phyloP scores from a whole-genome alignment of 2,113 vertebrate genomes.

The Channa maculata region DNA sequence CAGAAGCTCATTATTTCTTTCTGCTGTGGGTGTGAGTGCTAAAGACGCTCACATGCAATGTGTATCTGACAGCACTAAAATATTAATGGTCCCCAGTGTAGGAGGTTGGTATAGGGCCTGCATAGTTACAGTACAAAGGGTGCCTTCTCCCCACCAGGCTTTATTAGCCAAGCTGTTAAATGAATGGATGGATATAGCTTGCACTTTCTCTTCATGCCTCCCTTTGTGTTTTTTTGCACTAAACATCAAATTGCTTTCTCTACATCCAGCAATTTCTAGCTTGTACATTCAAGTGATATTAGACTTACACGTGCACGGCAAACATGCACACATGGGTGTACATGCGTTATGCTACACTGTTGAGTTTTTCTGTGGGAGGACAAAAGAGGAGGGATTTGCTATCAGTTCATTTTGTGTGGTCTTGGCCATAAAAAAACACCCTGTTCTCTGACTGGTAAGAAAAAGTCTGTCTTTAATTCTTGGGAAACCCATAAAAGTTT shows the following conservation, averaged over 20 bases:
- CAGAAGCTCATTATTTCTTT: constrained; percentile 84
- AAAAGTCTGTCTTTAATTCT: constrained; percentile 96
- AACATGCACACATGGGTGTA: neutral
- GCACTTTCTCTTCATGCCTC: constrained; percentile 44
- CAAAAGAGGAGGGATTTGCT: constrained; percentile 81
- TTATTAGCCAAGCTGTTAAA: constrained; percentile 79
- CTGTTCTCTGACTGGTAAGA: constrained; percentile 90
- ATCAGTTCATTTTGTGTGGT: constrained; percentile 97
- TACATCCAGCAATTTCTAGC: constrained; percentile 54
- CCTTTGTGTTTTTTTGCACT: constrained; percentile 58
- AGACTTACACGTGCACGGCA: neutral
- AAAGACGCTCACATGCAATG: constrained; percentile 78
- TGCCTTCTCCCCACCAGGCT: constrained; percentile 79
- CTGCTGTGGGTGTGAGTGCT: constrained; percentile 78
- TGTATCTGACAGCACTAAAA: constrained; percentile 82
- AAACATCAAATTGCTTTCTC: constrained; percentile 65
- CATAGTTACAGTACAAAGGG: constrained; percentile 83
- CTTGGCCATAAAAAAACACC: constrained; percentile 89
- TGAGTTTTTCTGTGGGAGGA: constrained; percentile 75
- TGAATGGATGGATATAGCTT: constrained; percentile 71
- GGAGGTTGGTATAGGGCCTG: constrained; percentile 80
- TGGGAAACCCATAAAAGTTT: constrained; percentile 95
- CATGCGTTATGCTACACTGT: constrained; percentile 17
- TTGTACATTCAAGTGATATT: constrained; percentile 14
- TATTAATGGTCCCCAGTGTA: constrained; percentile 84